Evolutionary conservation across 2,888 invertebrate genomes (phyloP).

Genomic region (Erebia palarica): DNA sequence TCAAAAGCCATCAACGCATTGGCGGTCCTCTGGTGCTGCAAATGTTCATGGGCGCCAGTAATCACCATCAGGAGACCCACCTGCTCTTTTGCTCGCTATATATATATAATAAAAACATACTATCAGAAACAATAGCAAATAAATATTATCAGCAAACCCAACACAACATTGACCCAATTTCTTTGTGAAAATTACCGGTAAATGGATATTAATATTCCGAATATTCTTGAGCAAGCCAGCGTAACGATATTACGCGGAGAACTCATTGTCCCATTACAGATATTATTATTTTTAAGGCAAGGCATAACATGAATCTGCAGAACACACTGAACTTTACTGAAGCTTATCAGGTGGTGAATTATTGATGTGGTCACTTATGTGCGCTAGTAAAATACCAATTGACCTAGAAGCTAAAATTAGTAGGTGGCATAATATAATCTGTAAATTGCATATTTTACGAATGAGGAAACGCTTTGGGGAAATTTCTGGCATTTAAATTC

Average conservation of each 20-base stretch:
- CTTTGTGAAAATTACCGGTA: conserved; percentile 16
- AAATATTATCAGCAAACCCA: conserved; percentile 21
- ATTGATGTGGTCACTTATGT: too few species aligned
- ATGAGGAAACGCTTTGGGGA: neutral
- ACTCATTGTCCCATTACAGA: conserved; percentile 10
- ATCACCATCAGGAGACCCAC: too few species aligned
- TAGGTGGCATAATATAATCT: too few species aligned
- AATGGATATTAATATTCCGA: conserved; percentile 19
- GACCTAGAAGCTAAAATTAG: too few species aligned
- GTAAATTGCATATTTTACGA: neutral
- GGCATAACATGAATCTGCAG: neutral
- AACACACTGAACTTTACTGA: too few species aligned
- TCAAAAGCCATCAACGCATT: too few species aligned
- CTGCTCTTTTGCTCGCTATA: too few species aligned
- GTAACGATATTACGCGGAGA: conserved; percentile 15
- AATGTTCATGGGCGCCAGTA: too few species aligned
- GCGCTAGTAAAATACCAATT: too few species aligned
- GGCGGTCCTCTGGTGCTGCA: too few species aligned
- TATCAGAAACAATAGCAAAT: conserved; percentile 14
- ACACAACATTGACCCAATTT: conserved; percentile 33
- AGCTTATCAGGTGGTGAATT: too few species aligned
- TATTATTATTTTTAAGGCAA: neutral
- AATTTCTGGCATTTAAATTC: neutral
- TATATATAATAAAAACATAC: neutral
- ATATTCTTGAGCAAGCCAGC: conserved; percentile 19